phyloP scores from a whole-genome alignment of 2,797 vertebrate species.

The Phalanger gymnotis region DNA sequence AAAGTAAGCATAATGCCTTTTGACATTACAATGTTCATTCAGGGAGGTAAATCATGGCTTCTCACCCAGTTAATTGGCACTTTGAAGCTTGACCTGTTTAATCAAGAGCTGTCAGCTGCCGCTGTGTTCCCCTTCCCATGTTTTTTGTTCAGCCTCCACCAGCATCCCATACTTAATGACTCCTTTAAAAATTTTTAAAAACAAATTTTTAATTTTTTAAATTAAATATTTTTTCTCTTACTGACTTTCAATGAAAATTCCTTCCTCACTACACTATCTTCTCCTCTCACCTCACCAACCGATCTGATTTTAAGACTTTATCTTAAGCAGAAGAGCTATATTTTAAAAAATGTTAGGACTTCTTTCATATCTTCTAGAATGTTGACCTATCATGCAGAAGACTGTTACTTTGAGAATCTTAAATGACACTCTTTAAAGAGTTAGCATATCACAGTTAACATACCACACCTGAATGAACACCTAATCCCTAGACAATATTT shows the following conservation, averaged over 20 bases:
- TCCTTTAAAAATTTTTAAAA: neutral
- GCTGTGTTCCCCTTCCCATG: neutral
- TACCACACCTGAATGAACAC: neutral
- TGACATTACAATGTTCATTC: neutral
- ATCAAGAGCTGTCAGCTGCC: neutral
- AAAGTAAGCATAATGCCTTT: neutral
- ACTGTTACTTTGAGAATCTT: neutral
- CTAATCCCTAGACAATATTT: neutral
- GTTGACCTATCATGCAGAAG: neutral
- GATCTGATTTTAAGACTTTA: neutral
- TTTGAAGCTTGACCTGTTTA: conserved; percentile 5
- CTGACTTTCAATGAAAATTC: neutral
- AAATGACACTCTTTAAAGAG: neutral
- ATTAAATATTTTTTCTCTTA: neutral
- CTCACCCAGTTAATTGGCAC: conserved; percentile 3
- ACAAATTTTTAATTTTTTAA: neutral
- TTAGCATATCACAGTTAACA: neutral
- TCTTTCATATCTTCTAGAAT: neutral
- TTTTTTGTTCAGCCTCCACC: conserved; percentile 6
- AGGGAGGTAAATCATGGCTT: neutral
- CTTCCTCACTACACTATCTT: neutral
- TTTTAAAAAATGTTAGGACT: neutral
- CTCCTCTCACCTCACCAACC: neutral
- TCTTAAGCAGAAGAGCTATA: neutral
- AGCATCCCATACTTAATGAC: neutral